phyloP scores from a whole-genome alignment of 2,113 vertebrate genomes.

The Cervus canadensis region DNA sequence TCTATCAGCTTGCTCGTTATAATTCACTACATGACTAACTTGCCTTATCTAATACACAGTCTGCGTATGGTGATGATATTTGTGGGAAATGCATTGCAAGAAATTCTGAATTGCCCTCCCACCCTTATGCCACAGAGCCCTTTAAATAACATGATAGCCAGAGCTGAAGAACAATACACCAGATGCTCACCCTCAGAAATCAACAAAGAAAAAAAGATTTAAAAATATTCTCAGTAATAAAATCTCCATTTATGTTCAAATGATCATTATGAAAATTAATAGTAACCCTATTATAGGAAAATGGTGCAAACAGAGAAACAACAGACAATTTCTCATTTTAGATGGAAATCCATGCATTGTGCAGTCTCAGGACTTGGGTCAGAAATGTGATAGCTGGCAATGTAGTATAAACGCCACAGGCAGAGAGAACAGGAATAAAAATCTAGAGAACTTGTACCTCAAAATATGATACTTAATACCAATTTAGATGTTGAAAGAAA shows the following conservation, averaged over 20 bases:
- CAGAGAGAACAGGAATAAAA: background rate
- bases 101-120: background rate
- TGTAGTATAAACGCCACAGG: background rate
- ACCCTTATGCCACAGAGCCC: background rate
- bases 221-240: background rate
- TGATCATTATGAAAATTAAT: background rate
- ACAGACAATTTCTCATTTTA: background rate
- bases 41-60: constrained; percentile 15
- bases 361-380: background rate
- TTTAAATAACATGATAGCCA: constrained; percentile 27
- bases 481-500: background rate
- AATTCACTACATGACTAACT: constrained; percentile 3
- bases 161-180: background rate
- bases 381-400: background rate
- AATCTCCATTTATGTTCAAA: background rate
- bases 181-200: constrained; percentile 20
- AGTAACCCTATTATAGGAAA: background rate
- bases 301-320: background rate
- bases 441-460: background rate
- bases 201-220: background rate
- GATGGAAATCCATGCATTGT: background rate
- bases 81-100: constrained; percentile 10
- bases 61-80: constrained; percentile 42
- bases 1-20: background rate
- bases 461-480: too few species aligned